Evolutionary conservation across 2,797 vertebrate species (phyloP).

Genomic region (Neoniphon sammara): DNA sequence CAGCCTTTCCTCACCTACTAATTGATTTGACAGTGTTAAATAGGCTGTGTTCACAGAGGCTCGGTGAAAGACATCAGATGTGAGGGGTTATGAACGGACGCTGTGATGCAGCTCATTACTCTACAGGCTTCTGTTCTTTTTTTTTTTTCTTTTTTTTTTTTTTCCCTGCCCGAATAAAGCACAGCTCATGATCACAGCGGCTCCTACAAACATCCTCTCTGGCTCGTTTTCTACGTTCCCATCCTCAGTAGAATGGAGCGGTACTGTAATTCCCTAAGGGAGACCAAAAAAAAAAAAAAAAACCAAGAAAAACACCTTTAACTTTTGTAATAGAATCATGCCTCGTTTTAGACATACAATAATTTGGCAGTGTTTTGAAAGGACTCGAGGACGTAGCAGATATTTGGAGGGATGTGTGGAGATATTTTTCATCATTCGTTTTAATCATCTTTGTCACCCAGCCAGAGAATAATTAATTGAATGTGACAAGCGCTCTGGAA

Average conservation of each 20-base stretch:
- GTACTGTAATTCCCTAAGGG: slow-evolving; percentile 37
- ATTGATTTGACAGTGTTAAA: slow-evolving; percentile 74
- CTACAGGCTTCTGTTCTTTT: slow-evolving; percentile 41
- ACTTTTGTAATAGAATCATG: slow-evolving; percentile 31
- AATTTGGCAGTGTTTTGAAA: slow-evolving; percentile 56
- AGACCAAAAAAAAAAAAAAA: slow-evolving; percentile 8
- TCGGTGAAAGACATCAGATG: slow-evolving; percentile 59
- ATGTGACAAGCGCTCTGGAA: slow-evolving; percentile 79
- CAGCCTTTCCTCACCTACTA: slow-evolving; percentile 64
- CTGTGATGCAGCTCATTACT: slow-evolving; percentile 73
- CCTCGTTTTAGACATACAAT: slow-evolving; percentile 37
- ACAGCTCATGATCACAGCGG: slow-evolving; percentile 66
- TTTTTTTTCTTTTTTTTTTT: background rate
- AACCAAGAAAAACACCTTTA: slow-evolving; percentile 22
- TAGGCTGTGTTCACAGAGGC: slow-evolving; percentile 45
- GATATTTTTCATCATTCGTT: slow-evolving; percentile 66
- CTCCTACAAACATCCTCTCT: slow-evolving; percentile 62
- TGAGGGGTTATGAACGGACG: slow-evolving; percentile 53
- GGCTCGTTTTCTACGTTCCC: slow-evolving; percentile 55
- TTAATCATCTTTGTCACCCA: slow-evolving; percentile 79
- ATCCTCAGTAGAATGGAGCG: slow-evolving; percentile 16
- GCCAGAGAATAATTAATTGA: slow-evolving; percentile 79
- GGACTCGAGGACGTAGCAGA: slow-evolving; percentile 23
- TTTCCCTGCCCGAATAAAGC: slow-evolving; percentile 53
- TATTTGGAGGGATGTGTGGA: slow-evolving; percentile 46